A percentile compares a stretch with the other conserved stretches of the same genome.
phyloP scores from a whole-genome alignment of 2,888 invertebrate genomes.

The Lycocerus yunnanus region DNA sequence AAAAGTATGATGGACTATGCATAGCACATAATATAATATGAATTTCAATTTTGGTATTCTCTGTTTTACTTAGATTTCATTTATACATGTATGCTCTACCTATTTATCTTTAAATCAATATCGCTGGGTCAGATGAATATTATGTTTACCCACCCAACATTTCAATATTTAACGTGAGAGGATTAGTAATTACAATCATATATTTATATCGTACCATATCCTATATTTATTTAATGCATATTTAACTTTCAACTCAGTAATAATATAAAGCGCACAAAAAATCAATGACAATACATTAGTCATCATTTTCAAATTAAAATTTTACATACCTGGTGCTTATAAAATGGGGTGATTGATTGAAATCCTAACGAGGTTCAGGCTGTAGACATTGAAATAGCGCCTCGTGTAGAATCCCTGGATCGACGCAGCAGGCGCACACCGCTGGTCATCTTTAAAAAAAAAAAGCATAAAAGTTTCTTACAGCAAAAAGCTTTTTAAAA shows the following conservation, averaged over 20 bases:
- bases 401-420: conserved; percentile 18
- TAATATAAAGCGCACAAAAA: background rate
- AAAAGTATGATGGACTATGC: background rate
- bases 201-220: background rate
- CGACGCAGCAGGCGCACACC: conserved; percentile 23
- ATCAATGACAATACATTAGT: background rate
- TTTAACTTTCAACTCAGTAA: background rate
- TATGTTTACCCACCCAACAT: background rate
- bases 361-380: conserved; percentile 33
- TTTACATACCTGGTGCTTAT: conserved; percentile 23
- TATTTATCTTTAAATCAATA: background rate
- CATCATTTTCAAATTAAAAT: background rate
- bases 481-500: background rate
- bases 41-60: background rate
- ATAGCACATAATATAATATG: background rate
- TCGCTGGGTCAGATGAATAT: background rate
- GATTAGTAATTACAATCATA: background rate
- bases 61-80: conserved; percentile 1
- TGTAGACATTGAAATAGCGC: conserved; percentile 32
- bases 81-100: background rate
- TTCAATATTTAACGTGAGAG: background rate
- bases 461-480: conserved; percentile 6
- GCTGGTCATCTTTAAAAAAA: conserved; percentile 20
- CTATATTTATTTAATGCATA: background rate
- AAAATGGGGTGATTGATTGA: conserved; percentile 35